A percentile compares a stretch with the other conserved stretches of the same genome.
phyloP scores from a whole-genome alignment of 2,113 vertebrate species.

The Proteles cristata region DNA sequence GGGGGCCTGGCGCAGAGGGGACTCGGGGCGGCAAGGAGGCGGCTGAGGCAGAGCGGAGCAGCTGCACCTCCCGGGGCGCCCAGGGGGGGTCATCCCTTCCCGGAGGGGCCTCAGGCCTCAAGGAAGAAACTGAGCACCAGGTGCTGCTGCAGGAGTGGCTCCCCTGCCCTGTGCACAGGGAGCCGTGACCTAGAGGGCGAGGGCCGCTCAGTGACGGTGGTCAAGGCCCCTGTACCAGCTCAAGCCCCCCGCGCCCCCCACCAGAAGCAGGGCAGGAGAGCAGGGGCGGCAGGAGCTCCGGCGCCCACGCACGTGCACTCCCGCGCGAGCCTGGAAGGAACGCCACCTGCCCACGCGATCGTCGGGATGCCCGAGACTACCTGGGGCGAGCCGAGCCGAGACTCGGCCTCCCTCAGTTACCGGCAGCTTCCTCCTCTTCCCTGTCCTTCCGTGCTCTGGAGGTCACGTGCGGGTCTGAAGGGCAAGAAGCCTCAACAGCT shows the following conservation, averaged over 20 bases:
- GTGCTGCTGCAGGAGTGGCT: neutral
- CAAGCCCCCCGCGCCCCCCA: neutral
- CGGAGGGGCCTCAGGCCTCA: neutral
- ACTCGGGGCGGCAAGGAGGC: neutral
- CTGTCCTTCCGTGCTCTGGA: neutral
- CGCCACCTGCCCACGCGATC: neutral
- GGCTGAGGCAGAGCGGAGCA: neutral
- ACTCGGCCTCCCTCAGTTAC: too few relatives aligned
- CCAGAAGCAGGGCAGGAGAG: neutral
- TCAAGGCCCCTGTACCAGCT: neutral
- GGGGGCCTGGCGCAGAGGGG: neutral
- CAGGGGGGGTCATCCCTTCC: neutral
- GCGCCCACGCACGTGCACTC: neutral
- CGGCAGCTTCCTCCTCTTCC: neutral
- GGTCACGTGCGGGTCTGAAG: neutral
- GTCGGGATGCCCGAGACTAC: neutral
- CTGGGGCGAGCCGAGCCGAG: neutral
- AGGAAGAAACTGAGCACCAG: neutral
- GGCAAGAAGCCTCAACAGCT: neutral
- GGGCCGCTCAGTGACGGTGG: neutral
- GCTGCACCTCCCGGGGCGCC: neutral
- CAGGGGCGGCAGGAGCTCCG: neutral
- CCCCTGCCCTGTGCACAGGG: neutral
- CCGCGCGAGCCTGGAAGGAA: neutral
- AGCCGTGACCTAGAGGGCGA: neutral